phyloP scores from a whole-genome alignment of 2,797 vertebrate genomes.

The Emydoidea blandingii region DNA sequence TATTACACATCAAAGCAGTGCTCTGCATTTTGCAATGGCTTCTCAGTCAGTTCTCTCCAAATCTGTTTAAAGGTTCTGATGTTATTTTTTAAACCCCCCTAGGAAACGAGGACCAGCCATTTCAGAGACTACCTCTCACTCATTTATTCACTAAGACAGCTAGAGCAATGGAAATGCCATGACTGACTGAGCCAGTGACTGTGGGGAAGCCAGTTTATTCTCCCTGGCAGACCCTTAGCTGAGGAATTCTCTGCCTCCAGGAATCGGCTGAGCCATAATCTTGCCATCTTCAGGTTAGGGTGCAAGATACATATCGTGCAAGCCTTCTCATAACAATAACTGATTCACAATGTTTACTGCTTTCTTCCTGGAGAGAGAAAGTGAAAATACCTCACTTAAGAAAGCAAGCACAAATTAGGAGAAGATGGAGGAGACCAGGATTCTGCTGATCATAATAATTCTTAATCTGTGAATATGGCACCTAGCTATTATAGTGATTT shows the following conservation, averaged over 20 bases:
- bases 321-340: not conserved
- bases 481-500: not conserved
- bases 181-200: not conserved
- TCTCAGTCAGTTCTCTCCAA: not conserved
- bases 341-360: not conserved
- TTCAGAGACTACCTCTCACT: not conserved
- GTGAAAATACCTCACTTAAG: not conserved
- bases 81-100: not conserved
- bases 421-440: not conserved
- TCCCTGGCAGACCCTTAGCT: fast-evolving
- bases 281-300: not conserved
- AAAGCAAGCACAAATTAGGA: not conserved
- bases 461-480: not conserved
- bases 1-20: not conserved
- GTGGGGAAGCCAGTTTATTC: not conserved
- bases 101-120: not conserved
- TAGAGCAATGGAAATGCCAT: not conserved
- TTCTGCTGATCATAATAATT: not conserved
- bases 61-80: not conserved
- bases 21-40: not conserved
- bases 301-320: not conserved
- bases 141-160: not conserved
- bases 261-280: not conserved
- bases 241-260: not conserved
- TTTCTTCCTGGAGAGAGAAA: not conserved